Percentiles rank a stretch among this genome's conserved stretches.
Conservation (phyloP, 2,797 vertebrate species). For the Natrix natrix region DNA sequence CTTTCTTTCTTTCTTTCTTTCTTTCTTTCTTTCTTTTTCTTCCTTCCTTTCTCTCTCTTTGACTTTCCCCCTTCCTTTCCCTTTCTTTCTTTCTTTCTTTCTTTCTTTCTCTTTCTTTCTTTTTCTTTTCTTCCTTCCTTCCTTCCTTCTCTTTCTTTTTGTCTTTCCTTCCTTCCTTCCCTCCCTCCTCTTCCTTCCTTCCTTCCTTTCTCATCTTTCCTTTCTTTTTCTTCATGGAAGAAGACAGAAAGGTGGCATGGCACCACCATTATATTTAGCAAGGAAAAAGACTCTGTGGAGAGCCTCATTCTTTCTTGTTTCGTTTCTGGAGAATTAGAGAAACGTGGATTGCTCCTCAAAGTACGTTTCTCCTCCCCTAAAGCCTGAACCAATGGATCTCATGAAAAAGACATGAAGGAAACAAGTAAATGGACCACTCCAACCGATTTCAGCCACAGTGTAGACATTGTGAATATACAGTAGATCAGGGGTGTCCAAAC, state of each 20-base stretch:
- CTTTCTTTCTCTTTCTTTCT: accelerated
- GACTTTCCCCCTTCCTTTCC: accelerated
- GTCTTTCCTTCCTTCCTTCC: accelerated
- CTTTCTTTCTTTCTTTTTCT: accelerated
- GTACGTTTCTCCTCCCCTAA: background rate
- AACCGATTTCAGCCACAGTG: background rate
- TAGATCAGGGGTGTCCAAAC: background rate
- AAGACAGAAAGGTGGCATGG: background rate
- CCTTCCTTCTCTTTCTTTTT: too few species aligned
- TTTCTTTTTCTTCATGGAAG: background rate
- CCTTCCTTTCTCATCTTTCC: background rate
- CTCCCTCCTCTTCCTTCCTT: too few species aligned
- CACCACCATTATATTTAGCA: background rate
- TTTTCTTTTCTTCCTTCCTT: accelerated
- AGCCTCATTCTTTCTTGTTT: background rate
- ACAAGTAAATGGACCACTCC: background rate
- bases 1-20: too few species aligned
- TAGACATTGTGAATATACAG: background rate
- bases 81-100: accelerated
- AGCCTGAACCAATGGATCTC: background rate
- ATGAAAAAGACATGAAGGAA: background rate
- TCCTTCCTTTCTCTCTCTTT: too few species aligned
- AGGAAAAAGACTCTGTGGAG: background rate
- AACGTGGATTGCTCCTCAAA: background rate
- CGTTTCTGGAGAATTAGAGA: background rate